Evolutionary conservation across 2,797 vertebrate species (phyloP), one percentile per base, ranked within the genome.

Genomic region (Lepus townsendii): DNA sequence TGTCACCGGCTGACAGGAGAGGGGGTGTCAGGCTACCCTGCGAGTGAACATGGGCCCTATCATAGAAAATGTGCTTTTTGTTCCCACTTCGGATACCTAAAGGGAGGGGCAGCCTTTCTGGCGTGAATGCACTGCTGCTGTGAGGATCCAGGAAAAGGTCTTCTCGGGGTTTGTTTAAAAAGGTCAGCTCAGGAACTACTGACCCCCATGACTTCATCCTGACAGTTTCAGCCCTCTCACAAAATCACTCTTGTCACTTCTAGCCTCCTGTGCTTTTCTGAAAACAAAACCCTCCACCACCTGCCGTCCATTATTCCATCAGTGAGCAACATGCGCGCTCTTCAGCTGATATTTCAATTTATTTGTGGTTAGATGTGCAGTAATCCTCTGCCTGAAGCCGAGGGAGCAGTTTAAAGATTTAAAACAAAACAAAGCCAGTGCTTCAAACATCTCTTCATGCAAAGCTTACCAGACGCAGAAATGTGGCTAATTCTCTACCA

Each of bases 141-240:
- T 92, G 96, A 94, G 92, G 71, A 86, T 26, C 54, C 86, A 77
- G 78, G 27, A 38, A 96, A 96, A 97, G 93, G 96, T 95, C 95
- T 95, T 95, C 88, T 97, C 88, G 10, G 93, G 92, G 88, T 97
- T 96, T 97, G 94, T 97, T 97, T 97, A 88, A 96, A 97, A 96
- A 97, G 95, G 96, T 97, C 96, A 97, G 88, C 91, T 71, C 92
- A 93, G 96, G 95, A 95, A 95, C 95, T 85, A 92, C 95, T 97
- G 96, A 94, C 96, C 94, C 91, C 91, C 83, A 7, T 35, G 95
- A 97, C 96, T 95, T 93, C 93, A 86, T 80, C 91, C 95, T 97
- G 96, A 96, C 97, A 97, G 95, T 88, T 84, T 83, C 91, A 78
- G 78, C 88, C 95, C 89, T 94, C 95, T 95, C 86, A 80, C 93